Evolutionary conservation across 1,140 invertebrate species (phyloP).

Genomic region (Drosophila bifasciata): DNA sequence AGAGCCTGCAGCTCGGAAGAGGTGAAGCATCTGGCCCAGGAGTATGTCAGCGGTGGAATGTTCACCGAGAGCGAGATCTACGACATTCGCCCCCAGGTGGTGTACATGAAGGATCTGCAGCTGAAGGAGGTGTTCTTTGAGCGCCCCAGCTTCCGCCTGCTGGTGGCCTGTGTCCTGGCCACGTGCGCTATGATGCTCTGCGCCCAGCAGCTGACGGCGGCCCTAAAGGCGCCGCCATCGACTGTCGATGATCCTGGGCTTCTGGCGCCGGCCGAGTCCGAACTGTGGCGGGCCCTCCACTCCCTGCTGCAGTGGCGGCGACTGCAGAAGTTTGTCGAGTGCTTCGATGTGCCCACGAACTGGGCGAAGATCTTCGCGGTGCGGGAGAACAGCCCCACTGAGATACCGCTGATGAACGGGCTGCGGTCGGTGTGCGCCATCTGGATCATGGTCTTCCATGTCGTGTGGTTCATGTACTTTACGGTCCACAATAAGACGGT

Average conservation of each 20-base stretch:
- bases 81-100: conserved; percentile 73
- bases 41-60: conserved; percentile 59
- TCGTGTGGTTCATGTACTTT: conserved; percentile 83
- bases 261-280: conserved; percentile 65
- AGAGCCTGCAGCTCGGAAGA: conserved; percentile 64
- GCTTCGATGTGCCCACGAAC: conserved; percentile 76
- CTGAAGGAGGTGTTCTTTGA: conserved; percentile 68
- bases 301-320: conserved; percentile 39
- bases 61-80: conserved; percentile 76
- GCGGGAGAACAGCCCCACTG: conserved; percentile 41
- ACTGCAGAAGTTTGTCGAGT: conserved; percentile 60
- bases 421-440: conserved; percentile 79
- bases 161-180: conserved; percentile 57
- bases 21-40: conserved; percentile 61
- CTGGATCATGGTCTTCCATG: conserved; percentile 82
- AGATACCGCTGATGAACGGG: conserved; percentile 81
- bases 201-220: conserved; percentile 56
- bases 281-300: conserved; percentile 61
- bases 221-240: conserved; percentile 19
- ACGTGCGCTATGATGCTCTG: conserved; percentile 65
- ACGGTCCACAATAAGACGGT: conserved; percentile 80
- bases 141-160: conserved; percentile 65
- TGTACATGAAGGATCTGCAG: conserved; percentile 82
- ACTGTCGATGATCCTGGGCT: conserved; percentile 19
- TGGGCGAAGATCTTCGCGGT: conserved; percentile 68